Base-by-base conservation (phyloP, 2,888 invertebrate species). In the Elgonia sp. region DNA sequence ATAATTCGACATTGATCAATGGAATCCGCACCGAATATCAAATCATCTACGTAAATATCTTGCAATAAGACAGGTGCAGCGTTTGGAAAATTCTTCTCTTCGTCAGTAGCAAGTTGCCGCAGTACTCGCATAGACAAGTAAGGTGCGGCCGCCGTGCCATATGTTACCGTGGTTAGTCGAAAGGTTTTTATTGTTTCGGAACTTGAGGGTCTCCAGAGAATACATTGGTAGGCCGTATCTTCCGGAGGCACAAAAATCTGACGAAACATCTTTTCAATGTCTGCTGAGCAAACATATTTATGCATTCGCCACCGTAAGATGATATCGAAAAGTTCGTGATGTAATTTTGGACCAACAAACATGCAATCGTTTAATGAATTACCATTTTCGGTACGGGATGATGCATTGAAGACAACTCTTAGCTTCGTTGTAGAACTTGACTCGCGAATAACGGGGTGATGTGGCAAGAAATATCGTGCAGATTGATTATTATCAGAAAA, bases 201-300 rank as follows among this genome's bases (percentile, higher is more conserved):
- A n/a, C 16, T n/a, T 6, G 53, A n/a, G 0, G 53, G 53, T 53
- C 6, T 12, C 53, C 53, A 53, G 6, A 53, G 6, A 53, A 53
- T 53, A n/a, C 53, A 53, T n/a, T 53, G 53, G 16, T 53, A 53
- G 12, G 53, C 16, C 6, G 53, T 53, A 6, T 53, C 53, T 16
- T 57, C 82, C n/a, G 16, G 42, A 20, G 55, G 69, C 6, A 60
- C 20, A 16, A 4, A 0, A n/a, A 63, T 63, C 40, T 82, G 82
- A 3, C 82, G 46, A 55, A 73, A 63, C 62, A 63, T 63, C 37
- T 63, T 82, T n/a, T 42, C 82, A n/a, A 82, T 63, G n/a, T 82
- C 82, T 0, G 82, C 82, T 0, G 65, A n/a, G 39, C 20, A 81
- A 12, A 81, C 81, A 12, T 42, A 80, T 21, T 46, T 7, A 21